These are phyloP conservation scores for Meiosimyza platycephala DNA, from an alignment of 2,888 invertebrate species.

Conservation along the genomic window DNA sequence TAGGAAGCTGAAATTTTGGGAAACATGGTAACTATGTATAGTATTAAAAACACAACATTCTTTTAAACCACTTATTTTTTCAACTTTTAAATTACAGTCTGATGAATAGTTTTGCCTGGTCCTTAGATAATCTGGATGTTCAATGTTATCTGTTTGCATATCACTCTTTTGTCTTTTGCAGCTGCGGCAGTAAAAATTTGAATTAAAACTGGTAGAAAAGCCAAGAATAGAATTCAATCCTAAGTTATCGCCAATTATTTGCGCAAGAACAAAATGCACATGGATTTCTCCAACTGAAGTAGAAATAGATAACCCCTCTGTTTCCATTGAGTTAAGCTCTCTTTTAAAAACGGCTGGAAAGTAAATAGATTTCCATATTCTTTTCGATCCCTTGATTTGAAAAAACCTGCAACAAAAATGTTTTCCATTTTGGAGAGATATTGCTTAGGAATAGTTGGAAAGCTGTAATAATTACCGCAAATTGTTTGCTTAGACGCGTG, in stretches of 20 bases:
- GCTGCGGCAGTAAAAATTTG: constrained; percentile 43
- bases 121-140: constrained; percentile 34
- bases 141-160: constrained; percentile 31
- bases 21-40: background rate
- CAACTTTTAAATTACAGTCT: constrained; percentile 31
- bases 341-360: constrained; percentile 25
- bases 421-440: constrained; percentile 40
- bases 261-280: no score
- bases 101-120: constrained; percentile 40
- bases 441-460: constrained; percentile 42
- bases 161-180: constrained; percentile 36
- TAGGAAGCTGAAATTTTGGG: no score
- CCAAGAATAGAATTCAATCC: constrained; percentile 20
- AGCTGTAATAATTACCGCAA: constrained; percentile 42
- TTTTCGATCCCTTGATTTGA: constrained; percentile 37
- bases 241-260: no score
- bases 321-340: constrained; percentile 25
- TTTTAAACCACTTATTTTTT: constrained; percentile 44
- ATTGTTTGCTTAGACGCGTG: constrained; percentile 39
- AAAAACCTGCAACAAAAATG: constrained; percentile 40
- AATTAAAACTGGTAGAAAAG: constrained; percentile 45
- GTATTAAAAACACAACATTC: background rate
- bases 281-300: no score
- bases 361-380: constrained; percentile 35
- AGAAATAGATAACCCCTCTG: no score